Base-by-base conservation (phyloP, 2,888 invertebrate species). In the Sphaerophoria rueppellii region DNA sequence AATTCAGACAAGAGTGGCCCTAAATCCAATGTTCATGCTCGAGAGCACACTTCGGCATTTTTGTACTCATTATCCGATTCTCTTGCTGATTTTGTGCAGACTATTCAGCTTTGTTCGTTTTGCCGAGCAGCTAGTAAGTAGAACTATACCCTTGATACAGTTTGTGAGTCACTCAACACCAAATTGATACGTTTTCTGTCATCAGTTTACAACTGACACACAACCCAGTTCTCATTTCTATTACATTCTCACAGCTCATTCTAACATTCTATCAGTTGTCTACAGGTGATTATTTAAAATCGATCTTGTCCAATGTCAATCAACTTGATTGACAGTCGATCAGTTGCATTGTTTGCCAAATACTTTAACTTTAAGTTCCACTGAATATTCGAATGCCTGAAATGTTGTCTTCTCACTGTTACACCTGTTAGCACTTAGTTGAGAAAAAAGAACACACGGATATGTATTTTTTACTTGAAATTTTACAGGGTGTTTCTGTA, bases 261-360 rank as follows among this genome's bases (percentile, higher is more conserved):
- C 34, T 63, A 46, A 34, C 24, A 63, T 46, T 48, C 46, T 63
- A 43, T 43, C 7, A 14, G 52, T 14, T 58, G 24, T 69, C 54
- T 58, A 46, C 46, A 34, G 32, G 63, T 16, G 50, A 65, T 50
- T 11, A 52, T 50, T 35, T 52, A 35, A 37, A 67, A 9, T 37
- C 6, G 52, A 48, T 67, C 52, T 35, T 67, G 65, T 67, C 52
- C 37, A 12, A 0, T 6, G 52, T 52, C 52, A 67, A n/a, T 67
- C 65, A 67, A 50, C 52, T 67, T 52, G 65, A 67, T 52, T 67
- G 65, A 67, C 52, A 40, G 65, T 35, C 37, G 65, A 52, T 67
- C 52, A 24, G 9, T 14, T 16, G 24, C 37, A 4, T 67, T 67
- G 52, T 5, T 40, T 40, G 65, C 65, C 37, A 67, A 67, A 52